Percentiles rank a stretch among this genome's conserved stretches.
Evolutionary conservation across 2,888 invertebrate species (phyloP).

Genomic region (Beris morrisii): DNA sequence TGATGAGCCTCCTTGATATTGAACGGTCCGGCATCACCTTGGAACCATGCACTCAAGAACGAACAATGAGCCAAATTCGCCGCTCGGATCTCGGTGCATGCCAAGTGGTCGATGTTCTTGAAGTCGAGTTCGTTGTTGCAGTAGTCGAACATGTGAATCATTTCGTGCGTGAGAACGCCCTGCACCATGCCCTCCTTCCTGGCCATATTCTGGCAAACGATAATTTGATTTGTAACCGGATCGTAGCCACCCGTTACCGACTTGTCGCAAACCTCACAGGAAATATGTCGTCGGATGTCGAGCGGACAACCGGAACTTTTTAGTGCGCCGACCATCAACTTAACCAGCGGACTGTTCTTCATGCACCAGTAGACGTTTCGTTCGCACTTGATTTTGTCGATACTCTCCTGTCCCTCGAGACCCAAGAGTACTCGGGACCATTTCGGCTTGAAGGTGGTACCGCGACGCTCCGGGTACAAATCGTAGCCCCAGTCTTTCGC

Average conservation of each 20-base stretch:
- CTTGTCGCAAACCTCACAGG: conserved; percentile 86
- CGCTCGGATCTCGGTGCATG: conserved; percentile 93
- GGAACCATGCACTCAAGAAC: conserved; percentile 75
- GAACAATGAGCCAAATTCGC: conserved; percentile 94
- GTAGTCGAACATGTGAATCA: conserved; percentile 96
- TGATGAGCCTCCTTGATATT: conserved; percentile 76
- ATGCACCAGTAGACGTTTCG: conserved; percentile 74
- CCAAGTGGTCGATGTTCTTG: conserved; percentile 86
- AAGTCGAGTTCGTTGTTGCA: conserved; percentile 88
- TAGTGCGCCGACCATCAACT: conserved; percentile 82
- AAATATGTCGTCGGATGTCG: conserved; percentile 83
- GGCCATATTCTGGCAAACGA: conserved; percentile 88
- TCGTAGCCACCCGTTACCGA: conserved; percentile 85
- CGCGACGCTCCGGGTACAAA: conserved; percentile 79
- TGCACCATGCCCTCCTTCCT: conserved; percentile 66
- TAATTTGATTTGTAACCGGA: conserved; percentile 60
- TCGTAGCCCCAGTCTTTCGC: conserved; percentile 70
- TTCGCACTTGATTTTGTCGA: conserved; percentile 79
- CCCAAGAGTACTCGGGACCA: conserved; percentile 62
- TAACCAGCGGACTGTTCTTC: conserved; percentile 77
- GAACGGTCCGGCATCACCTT: conserved; percentile 74
- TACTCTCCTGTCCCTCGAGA: conserved; percentile 68
- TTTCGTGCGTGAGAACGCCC: conserved; percentile 82
- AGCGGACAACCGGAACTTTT: conserved; percentile 67
- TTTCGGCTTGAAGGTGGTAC: conserved; percentile 60